These are phyloP conservation scores for Yponomeuta malinellus DNA, from an alignment of 2,888 invertebrate genomes.

Conservation along the genomic window DNA sequence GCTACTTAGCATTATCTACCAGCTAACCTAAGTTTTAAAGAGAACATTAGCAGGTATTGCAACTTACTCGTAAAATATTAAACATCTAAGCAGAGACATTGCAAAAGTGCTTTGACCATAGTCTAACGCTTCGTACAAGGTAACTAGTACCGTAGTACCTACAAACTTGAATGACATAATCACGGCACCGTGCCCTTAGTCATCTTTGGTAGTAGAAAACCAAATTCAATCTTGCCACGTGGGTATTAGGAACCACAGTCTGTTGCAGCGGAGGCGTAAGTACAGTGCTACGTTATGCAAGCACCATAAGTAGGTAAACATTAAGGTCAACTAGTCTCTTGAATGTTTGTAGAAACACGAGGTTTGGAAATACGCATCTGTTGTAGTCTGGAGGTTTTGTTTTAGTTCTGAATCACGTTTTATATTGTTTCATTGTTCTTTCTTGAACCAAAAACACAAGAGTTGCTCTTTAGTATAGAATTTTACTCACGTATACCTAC, in stretches of 20 bases:
- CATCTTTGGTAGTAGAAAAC: not conserved
- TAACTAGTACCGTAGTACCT: not conserved
- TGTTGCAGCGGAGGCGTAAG: not conserved
- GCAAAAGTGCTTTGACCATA: not conserved
- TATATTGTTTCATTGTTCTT: not conserved
- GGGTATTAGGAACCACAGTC: not conserved
- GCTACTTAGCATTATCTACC: too few relatives aligned
- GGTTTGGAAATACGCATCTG: not conserved
- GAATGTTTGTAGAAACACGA: constrained; percentile 8
- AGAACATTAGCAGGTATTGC: too few relatives aligned
- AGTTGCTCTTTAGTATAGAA: not conserved
- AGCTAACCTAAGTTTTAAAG: too few relatives aligned
- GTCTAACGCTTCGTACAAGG: not conserved
- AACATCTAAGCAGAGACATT: not conserved
- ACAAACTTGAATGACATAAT: constrained; percentile 10
- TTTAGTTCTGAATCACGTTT: not conserved
- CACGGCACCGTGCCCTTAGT: not conserved
- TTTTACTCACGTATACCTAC: not conserved
- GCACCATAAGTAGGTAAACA: constrained; percentile 11
- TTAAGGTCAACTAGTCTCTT: constrained; percentile 3
- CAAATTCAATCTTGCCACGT: not conserved
- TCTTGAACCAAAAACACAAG: not conserved
- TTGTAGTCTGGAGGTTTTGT: not conserved
- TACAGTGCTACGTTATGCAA: constrained; percentile 7
- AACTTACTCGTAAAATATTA: too few relatives aligned